phyloP scores from a whole-genome alignment of 2,113 vertebrate genomes.

The Lepus americanus region DNA sequence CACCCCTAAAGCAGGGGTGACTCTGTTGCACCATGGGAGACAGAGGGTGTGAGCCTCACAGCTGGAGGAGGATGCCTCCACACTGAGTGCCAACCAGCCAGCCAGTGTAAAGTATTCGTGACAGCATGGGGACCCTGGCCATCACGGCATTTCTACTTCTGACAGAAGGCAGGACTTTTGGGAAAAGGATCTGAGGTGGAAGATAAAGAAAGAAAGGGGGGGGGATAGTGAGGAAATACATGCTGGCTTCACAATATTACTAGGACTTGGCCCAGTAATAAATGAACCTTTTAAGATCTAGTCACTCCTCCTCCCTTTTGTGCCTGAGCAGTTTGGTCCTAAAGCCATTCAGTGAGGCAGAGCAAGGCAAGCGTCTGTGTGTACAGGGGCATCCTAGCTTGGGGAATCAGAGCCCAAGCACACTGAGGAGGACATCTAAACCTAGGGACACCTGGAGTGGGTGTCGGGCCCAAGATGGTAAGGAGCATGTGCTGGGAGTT shows the following conservation, averaged over 20 bases:
- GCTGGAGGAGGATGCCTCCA: background rate
- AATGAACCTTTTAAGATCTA: background rate
- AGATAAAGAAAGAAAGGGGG: background rate
- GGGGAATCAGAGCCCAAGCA: background rate
- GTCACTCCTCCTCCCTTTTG: background rate
- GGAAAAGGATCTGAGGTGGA: background rate
- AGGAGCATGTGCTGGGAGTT: background rate
- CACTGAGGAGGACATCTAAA: background rate
- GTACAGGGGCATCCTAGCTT: background rate
- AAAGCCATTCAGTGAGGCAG: background rate
- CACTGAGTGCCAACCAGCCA: background rate
- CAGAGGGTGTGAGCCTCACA: background rate
- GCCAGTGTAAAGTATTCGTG: background rate
- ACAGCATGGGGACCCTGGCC: background rate
- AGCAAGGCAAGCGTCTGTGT: background rate
- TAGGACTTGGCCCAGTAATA: background rate
- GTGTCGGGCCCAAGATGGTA: background rate
- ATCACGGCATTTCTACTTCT: background rate
- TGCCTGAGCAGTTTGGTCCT: background rate
- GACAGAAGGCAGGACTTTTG: background rate
- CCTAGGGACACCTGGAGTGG: background rate
- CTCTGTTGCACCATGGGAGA: background rate
- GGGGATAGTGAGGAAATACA: background rate
- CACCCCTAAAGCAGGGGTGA: background rate
- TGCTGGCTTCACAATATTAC: background rate